Conservation (phyloP, 2,113 vertebrate genomes). For the Rhineura floridana region DNA sequence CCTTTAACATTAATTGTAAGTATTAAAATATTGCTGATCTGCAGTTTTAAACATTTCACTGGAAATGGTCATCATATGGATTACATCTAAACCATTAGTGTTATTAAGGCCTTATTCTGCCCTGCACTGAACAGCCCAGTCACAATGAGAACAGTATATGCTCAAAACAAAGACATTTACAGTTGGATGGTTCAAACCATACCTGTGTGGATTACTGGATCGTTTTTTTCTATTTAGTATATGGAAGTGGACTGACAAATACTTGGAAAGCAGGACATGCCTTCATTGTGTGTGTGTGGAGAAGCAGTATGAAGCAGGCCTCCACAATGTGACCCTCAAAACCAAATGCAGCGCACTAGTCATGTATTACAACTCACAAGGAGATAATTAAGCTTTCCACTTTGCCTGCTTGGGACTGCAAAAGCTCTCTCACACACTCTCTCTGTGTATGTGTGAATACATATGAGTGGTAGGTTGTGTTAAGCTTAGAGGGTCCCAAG, state of each 20-base stretch:
- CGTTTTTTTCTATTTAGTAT: neutral
- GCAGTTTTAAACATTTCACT: slow-evolving; percentile 9
- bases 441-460: no score
- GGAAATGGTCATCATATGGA: neutral
- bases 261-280: neutral
- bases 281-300: neutral
- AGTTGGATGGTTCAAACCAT: neutral
- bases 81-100: slow-evolving; percentile 40
- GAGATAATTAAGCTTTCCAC: neutral
- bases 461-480: neutral
- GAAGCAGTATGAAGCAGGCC: neutral
- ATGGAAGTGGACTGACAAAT: neutral
- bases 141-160: neutral
- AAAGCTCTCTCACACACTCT: no score
- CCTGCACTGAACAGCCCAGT: neutral
- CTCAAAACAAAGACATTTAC: slow-evolving; percentile 6
- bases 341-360: neutral
- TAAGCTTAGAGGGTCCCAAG: neutral
- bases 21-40: slow-evolving; percentile 50
- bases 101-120: slow-evolving; percentile 21
- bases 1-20: neutral
- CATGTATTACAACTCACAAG: neutral
- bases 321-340: neutral
- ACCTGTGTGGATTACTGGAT: neutral
- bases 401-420: neutral